Conservation (phyloP, 2,888 invertebrate genomes). For the Rugalucina vietnamica region DNA sequence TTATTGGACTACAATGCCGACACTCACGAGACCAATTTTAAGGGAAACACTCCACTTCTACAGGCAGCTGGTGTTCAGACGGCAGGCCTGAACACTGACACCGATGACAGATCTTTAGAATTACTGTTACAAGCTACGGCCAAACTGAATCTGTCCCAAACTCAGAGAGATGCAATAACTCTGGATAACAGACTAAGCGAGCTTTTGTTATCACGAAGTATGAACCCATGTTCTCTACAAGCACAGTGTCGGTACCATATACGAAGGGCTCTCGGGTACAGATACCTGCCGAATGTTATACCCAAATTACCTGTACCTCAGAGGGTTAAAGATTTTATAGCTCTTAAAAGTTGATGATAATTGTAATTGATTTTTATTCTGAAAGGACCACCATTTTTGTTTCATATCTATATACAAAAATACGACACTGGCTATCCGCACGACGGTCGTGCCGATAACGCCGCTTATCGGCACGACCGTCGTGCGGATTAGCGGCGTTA, state of each 20-base stretch:
- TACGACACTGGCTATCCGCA: too few species aligned
- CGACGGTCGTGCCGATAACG: too few species aligned
- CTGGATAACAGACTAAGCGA: slow-evolving; percentile 77
- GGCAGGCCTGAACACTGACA: slow-evolving; percentile 77
- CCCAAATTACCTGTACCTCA: slow-evolving; percentile 77
- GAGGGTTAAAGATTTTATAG: slow-evolving; percentile 73
- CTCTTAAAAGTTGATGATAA: slow-evolving; percentile 64
- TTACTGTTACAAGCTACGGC: slow-evolving; percentile 79
- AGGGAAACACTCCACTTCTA: slow-evolving; percentile 76
- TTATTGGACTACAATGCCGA: slow-evolving; percentile 81
- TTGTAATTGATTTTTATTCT: too few species aligned
- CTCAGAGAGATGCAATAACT: slow-evolving; percentile 67
- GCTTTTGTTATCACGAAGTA: slow-evolving; percentile 69
- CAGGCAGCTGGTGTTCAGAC: slow-evolving; percentile 76
- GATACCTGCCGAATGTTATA: slow-evolving; percentile 78
- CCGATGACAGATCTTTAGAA: slow-evolving; percentile 79
- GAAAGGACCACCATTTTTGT: too few species aligned
- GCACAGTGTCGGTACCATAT: slow-evolving; percentile 76
- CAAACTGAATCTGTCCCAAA: slow-evolving; percentile 74
- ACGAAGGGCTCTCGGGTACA: slow-evolving; percentile 73
- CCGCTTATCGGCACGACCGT: too few species aligned
- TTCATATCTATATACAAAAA: too few species aligned
- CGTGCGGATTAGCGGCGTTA: too few species aligned
- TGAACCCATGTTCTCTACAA: slow-evolving; percentile 72
- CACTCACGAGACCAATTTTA: slow-evolving; percentile 73